phyloP scores from a whole-genome alignment of 2,888 invertebrate genomes.

The Chloroclysta siterata region DNA sequence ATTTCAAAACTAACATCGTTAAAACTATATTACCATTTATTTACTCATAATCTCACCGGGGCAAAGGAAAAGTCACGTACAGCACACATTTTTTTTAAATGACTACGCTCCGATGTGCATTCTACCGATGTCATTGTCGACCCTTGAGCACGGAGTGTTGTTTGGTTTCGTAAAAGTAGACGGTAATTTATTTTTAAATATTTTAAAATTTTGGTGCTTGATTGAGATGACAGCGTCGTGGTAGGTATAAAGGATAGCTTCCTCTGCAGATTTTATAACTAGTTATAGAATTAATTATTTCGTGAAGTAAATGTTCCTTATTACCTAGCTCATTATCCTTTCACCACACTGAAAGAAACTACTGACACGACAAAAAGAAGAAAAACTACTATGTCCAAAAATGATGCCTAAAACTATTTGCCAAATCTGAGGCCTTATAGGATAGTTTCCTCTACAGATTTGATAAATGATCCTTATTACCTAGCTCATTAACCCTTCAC shows the following conservation, averaged over 20 bases:
- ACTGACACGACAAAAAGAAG: too few relatives aligned
- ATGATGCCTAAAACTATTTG: too few relatives aligned
- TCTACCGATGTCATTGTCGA: slow-evolving; percentile 21
- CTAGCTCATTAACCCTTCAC: too few relatives aligned
- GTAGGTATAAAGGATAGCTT: slow-evolving; percentile 12
- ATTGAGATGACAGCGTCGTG: slow-evolving; percentile 15
- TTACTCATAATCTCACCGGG: slow-evolving; percentile 15
- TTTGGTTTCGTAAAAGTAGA: slow-evolving; percentile 38
- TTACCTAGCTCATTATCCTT: too few relatives aligned
- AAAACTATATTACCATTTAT: slow-evolving; percentile 27
- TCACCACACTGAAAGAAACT: too few relatives aligned
- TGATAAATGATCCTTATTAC: too few relatives aligned
- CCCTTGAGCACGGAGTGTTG: slow-evolving; percentile 46
- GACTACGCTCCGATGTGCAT: slow-evolving; percentile 18
- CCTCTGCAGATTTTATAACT: too few relatives aligned
- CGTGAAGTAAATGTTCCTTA: too few relatives aligned
- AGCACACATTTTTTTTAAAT: slow-evolving; percentile 27
- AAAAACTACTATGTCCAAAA: too few relatives aligned
- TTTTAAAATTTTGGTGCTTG: slow-evolving; percentile 42
- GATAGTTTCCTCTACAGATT: too few relatives aligned
- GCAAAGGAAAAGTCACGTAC: slow-evolving; percentile 38
- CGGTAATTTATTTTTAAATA: slow-evolving; percentile 49
- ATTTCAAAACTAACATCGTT: slow-evolving; percentile 21
- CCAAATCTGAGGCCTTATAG: too few relatives aligned
- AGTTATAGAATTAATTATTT: too few relatives aligned